phyloP scores from a whole-genome alignment of 2,888 invertebrate genomes.

The Allacma fusca region DNA sequence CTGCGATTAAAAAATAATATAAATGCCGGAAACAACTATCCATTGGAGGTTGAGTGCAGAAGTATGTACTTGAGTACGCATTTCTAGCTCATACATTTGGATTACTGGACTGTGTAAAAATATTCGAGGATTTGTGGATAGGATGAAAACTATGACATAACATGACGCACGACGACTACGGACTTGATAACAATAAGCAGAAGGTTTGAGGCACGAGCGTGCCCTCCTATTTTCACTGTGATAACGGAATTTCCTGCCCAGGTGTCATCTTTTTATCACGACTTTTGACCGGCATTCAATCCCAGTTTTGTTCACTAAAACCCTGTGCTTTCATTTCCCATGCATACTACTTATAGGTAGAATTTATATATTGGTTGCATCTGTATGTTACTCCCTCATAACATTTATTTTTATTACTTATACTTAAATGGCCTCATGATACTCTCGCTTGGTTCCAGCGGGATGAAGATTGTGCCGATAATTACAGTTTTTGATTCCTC shows the following conservation, averaged over 20 bases:
- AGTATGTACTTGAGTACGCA: not conserved
- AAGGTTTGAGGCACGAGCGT: conserved; percentile 11
- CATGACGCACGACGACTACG: conserved; percentile 8
- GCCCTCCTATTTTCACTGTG: conserved; percentile 48
- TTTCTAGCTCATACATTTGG: not conserved
- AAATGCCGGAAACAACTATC: conserved; percentile 17
- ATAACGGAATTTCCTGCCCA: conserved; percentile 62
- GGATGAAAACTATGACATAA: conserved; percentile 14
- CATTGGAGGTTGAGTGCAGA: not conserved
- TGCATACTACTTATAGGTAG: not conserved
- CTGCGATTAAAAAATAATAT: conserved; percentile 14
- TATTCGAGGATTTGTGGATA: not conserved
- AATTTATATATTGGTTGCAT: not conserved
- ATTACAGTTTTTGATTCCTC: conserved; percentile 23
- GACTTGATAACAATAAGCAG: not conserved
- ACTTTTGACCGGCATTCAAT: conserved; percentile 60
- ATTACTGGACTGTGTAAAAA: not conserved
- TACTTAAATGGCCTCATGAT: too few relatives aligned
- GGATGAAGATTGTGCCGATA: not conserved
- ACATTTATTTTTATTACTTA: not conserved
- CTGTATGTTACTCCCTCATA: not conserved
- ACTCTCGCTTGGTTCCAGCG: not conserved
- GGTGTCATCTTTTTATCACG: conserved; percentile 62
- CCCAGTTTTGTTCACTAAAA: conserved; percentile 41
- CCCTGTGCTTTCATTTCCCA: too few relatives aligned